Conservation (phyloP, 92 coral and sea anemone species). For the Umimayanthus kanabou region DNA sequence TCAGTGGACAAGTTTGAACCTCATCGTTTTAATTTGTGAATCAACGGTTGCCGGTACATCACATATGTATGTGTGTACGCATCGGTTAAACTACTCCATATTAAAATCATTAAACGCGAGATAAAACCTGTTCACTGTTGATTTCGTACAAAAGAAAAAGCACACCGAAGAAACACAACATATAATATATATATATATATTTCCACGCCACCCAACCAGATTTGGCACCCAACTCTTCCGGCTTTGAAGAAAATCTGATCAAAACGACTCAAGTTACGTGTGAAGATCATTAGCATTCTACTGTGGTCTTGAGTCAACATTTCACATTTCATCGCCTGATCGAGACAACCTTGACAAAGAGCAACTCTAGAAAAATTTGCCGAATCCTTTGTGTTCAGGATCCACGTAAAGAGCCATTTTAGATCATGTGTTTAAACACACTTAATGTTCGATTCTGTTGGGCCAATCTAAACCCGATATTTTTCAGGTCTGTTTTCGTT, state of each 20-base stretch:
- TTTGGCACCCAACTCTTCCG: slow-evolving; percentile 3
- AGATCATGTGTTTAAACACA: neutral
- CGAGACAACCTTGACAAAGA: neutral
- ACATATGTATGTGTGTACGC: too few relatives aligned
- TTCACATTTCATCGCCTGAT: neutral
- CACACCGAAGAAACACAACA: neutral
- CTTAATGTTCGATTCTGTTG: neutral
- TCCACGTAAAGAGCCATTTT: neutral
- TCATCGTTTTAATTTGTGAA: too few relatives aligned
- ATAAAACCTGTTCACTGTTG: neutral
- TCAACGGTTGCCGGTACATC: too few relatives aligned
- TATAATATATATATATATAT: too few relatives aligned
- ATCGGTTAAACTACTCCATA: too few relatives aligned
- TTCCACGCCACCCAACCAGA: slow-evolving; percentile 7
- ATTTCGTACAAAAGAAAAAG: neutral
- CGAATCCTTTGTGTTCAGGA: neutral
- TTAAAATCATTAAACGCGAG: too few relatives aligned
- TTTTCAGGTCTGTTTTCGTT: neutral
- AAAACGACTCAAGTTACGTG: neutral
- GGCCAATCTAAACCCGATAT: neutral
- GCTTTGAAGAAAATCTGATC: slow-evolving; percentile 18
- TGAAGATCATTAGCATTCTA: slow-evolving; percentile 22
- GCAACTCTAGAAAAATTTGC: neutral
- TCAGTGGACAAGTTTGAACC: too few relatives aligned
- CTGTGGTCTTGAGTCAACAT: slow-evolving; percentile 28